Evolutionary conservation across 2,888 invertebrate species (phyloP).

Genomic region (Liopterus haemorrhoidalis): DNA sequence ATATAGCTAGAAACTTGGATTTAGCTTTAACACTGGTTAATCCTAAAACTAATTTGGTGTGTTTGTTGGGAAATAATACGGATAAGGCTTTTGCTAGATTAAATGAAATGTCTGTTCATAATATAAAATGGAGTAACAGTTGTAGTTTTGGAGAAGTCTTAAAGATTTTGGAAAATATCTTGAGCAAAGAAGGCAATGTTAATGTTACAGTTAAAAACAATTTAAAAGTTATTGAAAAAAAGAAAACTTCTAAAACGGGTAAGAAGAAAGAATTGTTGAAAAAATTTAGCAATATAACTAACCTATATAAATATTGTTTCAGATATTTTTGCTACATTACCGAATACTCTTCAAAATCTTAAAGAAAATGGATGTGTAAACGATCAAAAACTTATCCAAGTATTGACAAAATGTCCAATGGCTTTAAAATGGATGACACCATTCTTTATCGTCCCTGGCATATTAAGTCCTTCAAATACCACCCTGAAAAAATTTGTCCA

Average conservation of each 20-base stretch:
- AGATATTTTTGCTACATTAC: background rate
- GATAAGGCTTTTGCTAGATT: slow-evolving; percentile 4
- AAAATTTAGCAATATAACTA: background rate
- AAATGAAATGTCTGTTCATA: slow-evolving; percentile 39
- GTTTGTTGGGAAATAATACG: slow-evolving; percentile 3
- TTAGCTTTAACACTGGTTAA: slow-evolving; percentile 34
- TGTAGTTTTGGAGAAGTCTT: slow-evolving; percentile 38
- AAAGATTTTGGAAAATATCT: slow-evolving; percentile 39
- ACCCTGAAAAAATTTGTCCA: slow-evolving; percentile 37
- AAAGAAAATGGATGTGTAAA: background rate
- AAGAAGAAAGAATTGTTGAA: background rate
- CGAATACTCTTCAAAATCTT: background rate
- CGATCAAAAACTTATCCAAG: background rate
- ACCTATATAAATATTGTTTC: too few relatives aligned
- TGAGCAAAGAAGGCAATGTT: slow-evolving; percentile 24
- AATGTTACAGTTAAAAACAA: too few relatives aligned
- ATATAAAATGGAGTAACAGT: slow-evolving; percentile 38
- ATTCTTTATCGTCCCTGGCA: slow-evolving; percentile 44
- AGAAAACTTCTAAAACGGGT: background rate
- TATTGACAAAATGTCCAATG: slow-evolving; percentile 2
- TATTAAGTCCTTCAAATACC: slow-evolving; percentile 35
- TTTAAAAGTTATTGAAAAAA: slow-evolving; percentile 8
- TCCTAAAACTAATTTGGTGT: slow-evolving; percentile 2
- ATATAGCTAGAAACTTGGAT: slow-evolving; percentile 41
- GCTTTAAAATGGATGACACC: slow-evolving; percentile 32